phyloP scores from a whole-genome alignment of 2,113 vertebrate genomes.

The Pionites leucogaster region DNA sequence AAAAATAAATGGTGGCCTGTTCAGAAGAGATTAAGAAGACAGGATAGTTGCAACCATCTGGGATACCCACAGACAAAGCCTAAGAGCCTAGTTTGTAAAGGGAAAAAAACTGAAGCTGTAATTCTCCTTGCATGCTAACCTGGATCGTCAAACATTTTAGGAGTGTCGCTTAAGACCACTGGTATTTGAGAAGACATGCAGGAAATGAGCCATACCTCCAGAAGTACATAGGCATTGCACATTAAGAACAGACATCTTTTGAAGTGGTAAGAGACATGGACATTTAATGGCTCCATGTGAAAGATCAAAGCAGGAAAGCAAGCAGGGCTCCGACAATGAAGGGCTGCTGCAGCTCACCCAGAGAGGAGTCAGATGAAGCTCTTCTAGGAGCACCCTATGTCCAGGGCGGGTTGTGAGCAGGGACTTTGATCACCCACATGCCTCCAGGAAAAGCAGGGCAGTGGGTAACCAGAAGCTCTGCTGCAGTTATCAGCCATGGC shows the following conservation, averaged over 20 bases:
- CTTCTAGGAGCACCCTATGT: background rate
- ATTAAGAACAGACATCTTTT: background rate
- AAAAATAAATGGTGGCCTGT: background rate
- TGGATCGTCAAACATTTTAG: background rate
- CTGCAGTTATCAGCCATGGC: accelerated
- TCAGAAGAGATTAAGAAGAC: background rate
- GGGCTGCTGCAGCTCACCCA: background rate
- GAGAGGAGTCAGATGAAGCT: background rate
- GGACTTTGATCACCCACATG: background rate
- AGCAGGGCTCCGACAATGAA: background rate
- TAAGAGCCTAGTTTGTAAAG: background rate
- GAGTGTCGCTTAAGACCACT: background rate
- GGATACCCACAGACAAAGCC: background rate
- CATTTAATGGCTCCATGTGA: background rate
- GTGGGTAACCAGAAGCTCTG: accelerated
- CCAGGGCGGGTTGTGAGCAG: accelerated
- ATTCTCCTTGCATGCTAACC: background rate
- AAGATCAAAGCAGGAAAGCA: background rate
- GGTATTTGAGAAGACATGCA: background rate
- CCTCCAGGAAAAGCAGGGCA: background rate
- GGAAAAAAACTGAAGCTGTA: background rate
- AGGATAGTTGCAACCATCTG: background rate
- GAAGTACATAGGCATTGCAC: accelerated
- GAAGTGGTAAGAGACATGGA: background rate
- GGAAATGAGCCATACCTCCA: background rate